Evolutionary conservation across 2,797 vertebrate genomes (phyloP).

Genomic region (Acanthornis magna): DNA sequence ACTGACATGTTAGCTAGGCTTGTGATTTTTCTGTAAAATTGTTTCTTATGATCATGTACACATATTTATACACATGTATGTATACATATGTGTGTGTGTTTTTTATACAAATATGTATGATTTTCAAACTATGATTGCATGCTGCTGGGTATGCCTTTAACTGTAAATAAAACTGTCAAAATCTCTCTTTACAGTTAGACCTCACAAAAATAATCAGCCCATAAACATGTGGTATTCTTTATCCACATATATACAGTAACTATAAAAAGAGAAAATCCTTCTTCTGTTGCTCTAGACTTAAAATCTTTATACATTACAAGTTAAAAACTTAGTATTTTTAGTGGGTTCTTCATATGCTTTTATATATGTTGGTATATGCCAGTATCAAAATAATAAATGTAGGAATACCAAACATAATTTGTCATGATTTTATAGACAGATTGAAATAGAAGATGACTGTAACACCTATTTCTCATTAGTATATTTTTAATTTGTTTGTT

Average conservation of each 20-base stretch:
- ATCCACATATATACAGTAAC: neutral
- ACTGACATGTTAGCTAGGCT: neutral
- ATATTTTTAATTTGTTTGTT: neutral
- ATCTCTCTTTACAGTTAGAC: conserved; percentile 28
- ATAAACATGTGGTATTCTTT: conserved; percentile 1
- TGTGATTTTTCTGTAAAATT: conserved; percentile 11
- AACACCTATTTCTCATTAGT: neutral
- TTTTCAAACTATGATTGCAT: neutral
- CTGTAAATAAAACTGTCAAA: conserved; percentile 28
- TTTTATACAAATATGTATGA: neutral
- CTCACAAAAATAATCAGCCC: conserved; percentile 31
- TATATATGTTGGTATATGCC: neutral
- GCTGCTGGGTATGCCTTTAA: neutral
- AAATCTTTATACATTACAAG: neutral
- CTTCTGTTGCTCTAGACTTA: neutral
- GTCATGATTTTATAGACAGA: neutral
- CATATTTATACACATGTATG: neutral
- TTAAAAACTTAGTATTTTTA: neutral
- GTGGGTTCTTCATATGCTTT: neutral
- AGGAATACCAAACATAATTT: neutral
- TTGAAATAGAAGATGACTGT: neutral
- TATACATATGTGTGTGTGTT: neutral
- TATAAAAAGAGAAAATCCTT: neutral
- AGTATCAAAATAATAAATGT: neutral
- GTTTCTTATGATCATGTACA: neutral